These are phyloP conservation scores for Euplagia quadripunctaria DNA, from an alignment of 2,888 invertebrate species.

Conservation along the genomic window DNA sequence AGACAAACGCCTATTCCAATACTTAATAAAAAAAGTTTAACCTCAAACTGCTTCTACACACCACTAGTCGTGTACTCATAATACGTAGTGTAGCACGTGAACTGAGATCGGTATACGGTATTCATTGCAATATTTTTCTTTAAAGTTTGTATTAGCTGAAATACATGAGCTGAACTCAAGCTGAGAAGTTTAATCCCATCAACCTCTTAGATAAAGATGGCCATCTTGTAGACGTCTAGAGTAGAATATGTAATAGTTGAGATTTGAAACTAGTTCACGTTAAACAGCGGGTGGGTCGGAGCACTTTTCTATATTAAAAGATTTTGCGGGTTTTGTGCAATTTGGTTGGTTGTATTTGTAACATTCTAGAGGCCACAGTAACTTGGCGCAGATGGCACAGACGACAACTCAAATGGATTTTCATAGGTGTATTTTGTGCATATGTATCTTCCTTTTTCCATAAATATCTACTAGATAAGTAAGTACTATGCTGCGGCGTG, in stretches of 20 bases:
- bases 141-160: slow-evolving; percentile 5
- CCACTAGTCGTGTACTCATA: too few species aligned
- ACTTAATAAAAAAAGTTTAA: neutral
- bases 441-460: too few species aligned
- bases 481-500: too few species aligned
- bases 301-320: slow-evolving; percentile 67
- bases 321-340: slow-evolving; percentile 59
- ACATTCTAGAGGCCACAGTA: slow-evolving; percentile 29
- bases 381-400: neutral
- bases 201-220: slow-evolving; percentile 16
- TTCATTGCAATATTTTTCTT: neutral
- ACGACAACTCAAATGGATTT: too few species aligned
- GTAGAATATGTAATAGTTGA: slow-evolving; percentile 28
- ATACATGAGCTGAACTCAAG: slow-evolving; percentile 9
- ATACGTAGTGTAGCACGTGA: too few species aligned
- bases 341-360: slow-evolving; percentile 44
- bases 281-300: slow-evolving; percentile 29
- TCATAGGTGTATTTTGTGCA: too few species aligned
- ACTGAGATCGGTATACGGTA: too few species aligned
- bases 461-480: too few species aligned
- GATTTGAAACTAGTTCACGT: slow-evolving; percentile 40
- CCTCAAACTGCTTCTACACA: neutral
- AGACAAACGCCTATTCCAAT: too few species aligned
- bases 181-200: slow-evolving; percentile 19
- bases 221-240: slow-evolving; percentile 14